phyloP scores from a whole-genome alignment of 2,113 vertebrate species.

The Equus przewalskii region DNA sequence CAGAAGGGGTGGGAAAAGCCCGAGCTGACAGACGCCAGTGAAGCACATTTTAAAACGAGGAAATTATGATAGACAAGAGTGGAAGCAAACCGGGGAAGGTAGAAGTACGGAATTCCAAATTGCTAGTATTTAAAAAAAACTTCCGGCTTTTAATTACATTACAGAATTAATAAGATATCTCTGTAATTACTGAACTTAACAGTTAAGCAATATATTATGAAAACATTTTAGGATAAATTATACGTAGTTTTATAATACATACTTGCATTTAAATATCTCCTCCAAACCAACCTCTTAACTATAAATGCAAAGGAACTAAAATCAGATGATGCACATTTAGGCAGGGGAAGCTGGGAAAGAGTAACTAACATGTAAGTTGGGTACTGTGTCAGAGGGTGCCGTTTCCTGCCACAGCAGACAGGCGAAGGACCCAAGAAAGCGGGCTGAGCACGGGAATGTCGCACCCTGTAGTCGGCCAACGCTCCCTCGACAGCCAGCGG shows the following conservation, averaged over 20 bases:
- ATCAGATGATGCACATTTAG: conserved; percentile 25
- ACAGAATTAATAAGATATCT: not conserved
- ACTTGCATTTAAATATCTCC: not conserved
- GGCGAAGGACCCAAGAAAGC: not conserved
- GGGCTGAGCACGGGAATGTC: not conserved
- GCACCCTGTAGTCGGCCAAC: not conserved
- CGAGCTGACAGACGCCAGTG: not conserved
- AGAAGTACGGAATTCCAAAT: not conserved
- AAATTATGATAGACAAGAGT: not conserved
- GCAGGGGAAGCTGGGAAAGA: not conserved
- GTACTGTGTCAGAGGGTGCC: not conserved
- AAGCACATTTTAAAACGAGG: conserved; percentile 39
- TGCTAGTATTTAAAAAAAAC: conserved; percentile 24
- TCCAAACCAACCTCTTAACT: not conserved
- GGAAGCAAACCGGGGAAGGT: conserved; percentile 14
- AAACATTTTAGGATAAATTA: not conserved
- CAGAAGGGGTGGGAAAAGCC: conserved; percentile 16
- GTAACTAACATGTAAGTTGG: not conserved
- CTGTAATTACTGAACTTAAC: not conserved
- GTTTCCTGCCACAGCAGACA: not conserved
- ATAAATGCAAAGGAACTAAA: conserved; percentile 39
- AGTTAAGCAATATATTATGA: not conserved
- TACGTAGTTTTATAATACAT: not conserved
- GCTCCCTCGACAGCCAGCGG: conserved; percentile 39
- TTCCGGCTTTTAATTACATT: conserved; percentile 45